phyloP scores from a whole-genome alignment of 2,888 invertebrate genomes.

The Nomada ruficornis region DNA sequence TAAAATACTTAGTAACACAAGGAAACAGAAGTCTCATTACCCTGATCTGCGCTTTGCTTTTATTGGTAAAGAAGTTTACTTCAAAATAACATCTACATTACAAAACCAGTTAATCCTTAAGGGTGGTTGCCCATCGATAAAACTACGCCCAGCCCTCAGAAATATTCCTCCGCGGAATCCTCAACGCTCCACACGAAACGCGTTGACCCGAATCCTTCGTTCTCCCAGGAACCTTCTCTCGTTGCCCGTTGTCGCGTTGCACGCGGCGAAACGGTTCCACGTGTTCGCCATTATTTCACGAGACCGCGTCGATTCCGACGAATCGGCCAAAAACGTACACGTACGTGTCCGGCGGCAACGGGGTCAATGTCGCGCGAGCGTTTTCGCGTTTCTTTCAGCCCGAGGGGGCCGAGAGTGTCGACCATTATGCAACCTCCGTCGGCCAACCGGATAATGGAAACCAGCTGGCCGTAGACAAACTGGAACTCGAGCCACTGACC shows the following conservation, averaged over 20 bases:
- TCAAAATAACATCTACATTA: too few relatives aligned
- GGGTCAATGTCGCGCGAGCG: conserved; percentile 64
- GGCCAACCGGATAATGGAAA: conserved; percentile 23
- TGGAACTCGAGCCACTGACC: conserved; percentile 41
- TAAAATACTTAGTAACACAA: too few relatives aligned
- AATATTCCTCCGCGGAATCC: background rate
- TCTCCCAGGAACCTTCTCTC: background rate
- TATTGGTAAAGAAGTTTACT: too few relatives aligned
- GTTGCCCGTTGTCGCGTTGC: background rate
- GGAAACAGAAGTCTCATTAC: too few relatives aligned
- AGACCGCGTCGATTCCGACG: background rate
- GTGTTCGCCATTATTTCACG: background rate
- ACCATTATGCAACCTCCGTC: conserved; percentile 47
- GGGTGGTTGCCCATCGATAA: too few relatives aligned
- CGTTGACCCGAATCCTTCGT: background rate
- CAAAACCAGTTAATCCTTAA: too few relatives aligned
- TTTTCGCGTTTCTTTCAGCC: conserved; percentile 36
- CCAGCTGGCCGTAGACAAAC: conserved; percentile 45
- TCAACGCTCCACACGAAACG: conserved; percentile 8
- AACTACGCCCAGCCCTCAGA: too few relatives aligned
- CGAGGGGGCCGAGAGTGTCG: background rate
- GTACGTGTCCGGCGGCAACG: conserved; percentile 43
- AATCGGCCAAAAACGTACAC: background rate
- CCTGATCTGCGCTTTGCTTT: too few relatives aligned
- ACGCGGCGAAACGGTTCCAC: background rate